Evolutionary conservation across 2,888 invertebrate genomes (phyloP).

Genomic region (Eucriotettix oculatus): DNA sequence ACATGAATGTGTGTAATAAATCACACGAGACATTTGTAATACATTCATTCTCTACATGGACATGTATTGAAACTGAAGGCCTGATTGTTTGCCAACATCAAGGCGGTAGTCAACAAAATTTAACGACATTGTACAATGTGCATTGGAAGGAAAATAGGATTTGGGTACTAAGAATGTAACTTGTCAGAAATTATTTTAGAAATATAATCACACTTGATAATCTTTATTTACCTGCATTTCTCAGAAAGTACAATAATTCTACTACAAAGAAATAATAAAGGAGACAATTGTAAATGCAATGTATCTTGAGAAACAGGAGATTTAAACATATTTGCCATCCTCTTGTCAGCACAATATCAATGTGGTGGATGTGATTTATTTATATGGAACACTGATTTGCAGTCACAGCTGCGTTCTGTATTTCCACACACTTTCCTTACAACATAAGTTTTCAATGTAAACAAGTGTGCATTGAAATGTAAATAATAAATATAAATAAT

Average conservation of each 20-base stretch:
- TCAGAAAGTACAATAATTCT: constrained; percentile 13
- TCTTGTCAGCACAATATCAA: constrained; percentile 7
- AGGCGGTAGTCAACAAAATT: too few species aligned
- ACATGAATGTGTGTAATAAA: too few species aligned
- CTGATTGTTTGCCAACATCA: too few species aligned
- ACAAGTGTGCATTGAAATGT: not conserved
- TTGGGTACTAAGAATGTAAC: too few species aligned
- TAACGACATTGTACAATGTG: too few species aligned
- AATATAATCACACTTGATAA: not conserved
- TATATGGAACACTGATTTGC: constrained; percentile 9
- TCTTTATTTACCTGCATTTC: constrained; percentile 9
- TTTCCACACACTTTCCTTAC: not conserved
- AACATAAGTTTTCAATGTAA: not conserved
- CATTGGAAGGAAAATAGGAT: too few species aligned
- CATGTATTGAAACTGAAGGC: too few species aligned
- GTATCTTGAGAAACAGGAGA: constrained; percentile 8
- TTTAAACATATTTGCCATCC: constrained; percentile 10
- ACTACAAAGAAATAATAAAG: constrained; percentile 13
- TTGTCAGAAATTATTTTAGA: too few species aligned
- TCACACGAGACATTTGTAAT: too few species aligned
- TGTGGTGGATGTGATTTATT: constrained; percentile 6
- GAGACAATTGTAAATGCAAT: constrained; percentile 12
- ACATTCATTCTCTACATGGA: too few species aligned
- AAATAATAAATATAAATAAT: not conserved
- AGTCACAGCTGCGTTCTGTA: constrained; percentile 10